Base-by-base conservation (phyloP, 2,113 vertebrate species). In the Oplegnathus fasciatus region DNA sequence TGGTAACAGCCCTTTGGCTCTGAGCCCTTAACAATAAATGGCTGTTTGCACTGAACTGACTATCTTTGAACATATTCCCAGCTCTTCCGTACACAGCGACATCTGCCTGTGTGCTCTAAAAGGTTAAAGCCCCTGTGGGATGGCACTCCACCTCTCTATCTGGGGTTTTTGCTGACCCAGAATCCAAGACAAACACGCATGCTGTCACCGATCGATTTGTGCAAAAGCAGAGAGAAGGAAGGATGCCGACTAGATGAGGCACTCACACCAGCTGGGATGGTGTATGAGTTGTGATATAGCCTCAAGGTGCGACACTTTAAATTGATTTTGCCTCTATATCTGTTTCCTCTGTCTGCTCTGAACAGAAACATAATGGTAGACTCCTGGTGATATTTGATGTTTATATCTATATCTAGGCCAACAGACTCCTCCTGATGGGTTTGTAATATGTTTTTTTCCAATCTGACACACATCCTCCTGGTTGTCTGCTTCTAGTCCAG, bases 121-220 rank as follows among this genome's bases (percentile, higher is more conserved):
- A 86, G 76, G 87, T 84, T 83, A 78, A 86, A 77, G 30, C 62
- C 78, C 89, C 83, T 18, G 0, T 2, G 86, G 79, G 83, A 83
- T 10, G 37, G 32, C 57, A 48, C 86, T 89, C 83, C 75, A 75
- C 85, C 60, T 54, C 70, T 69, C 61, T 78, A 75, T 77, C 82
- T 62, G 75, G 46, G 9, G 7, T 92, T 94, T n/a, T 84, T 95
- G 92, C 93, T 94, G 94, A 95, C 87, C 90, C 87, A 88, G 72
- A 89, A 90, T 83, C 80, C 58, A 86, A 89, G 84, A 88, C 76
- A 90, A 88, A 92, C 88, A 79, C 9, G 32, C 28, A 80, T 76
- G 77, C 86, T 82, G 80, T 50, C 67, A 44, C 77, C 9, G 55
- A 94, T 93, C 66, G 67, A 94, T 94, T 75, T 22, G 57, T 28